Percentiles rank a stretch among this genome's conserved stretches.
phyloP scores from a whole-genome alignment of 1,140 invertebrate species.

The Heliothis virescens region DNA sequence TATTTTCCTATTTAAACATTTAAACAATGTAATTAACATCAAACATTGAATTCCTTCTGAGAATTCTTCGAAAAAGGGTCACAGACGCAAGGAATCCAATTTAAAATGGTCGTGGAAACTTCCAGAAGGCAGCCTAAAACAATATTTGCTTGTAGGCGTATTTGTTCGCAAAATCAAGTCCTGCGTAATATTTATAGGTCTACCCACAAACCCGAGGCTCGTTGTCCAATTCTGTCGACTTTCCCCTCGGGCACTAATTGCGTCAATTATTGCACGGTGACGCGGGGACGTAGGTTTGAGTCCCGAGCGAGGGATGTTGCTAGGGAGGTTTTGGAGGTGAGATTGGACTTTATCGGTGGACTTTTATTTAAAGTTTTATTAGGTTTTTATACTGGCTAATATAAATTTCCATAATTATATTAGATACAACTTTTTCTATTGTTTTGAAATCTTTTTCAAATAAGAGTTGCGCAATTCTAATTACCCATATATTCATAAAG shows the following conservation, averaged over 20 bases:
- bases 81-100: neutral
- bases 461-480: too few relatives aligned
- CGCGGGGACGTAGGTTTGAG: slow-evolving; percentile 29
- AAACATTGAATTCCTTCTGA: too few relatives aligned
- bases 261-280: slow-evolving; percentile 42
- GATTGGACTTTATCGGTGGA: neutral
- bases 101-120: neutral
- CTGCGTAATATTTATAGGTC: slow-evolving; percentile 22
- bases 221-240: slow-evolving; percentile 24
- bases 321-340: neutral
- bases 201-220: slow-evolving; percentile 40
- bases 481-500: too few relatives aligned
- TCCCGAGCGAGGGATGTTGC: neutral
- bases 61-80: too few relatives aligned
- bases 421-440: too few relatives aligned
- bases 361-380: neutral
- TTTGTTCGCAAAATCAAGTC: neutral
- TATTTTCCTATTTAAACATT: too few relatives aligned
- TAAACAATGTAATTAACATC: too few relatives aligned
- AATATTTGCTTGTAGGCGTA: neutral
- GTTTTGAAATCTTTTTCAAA: too few relatives aligned
- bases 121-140: neutral
- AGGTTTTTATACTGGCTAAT: too few relatives aligned
- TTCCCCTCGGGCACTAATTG: slow-evolving; percentile 42
- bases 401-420: too few relatives aligned